Base-by-base conservation (phyloP, 2,113 vertebrate genomes). In the Danionella cerebrum region DNA sequence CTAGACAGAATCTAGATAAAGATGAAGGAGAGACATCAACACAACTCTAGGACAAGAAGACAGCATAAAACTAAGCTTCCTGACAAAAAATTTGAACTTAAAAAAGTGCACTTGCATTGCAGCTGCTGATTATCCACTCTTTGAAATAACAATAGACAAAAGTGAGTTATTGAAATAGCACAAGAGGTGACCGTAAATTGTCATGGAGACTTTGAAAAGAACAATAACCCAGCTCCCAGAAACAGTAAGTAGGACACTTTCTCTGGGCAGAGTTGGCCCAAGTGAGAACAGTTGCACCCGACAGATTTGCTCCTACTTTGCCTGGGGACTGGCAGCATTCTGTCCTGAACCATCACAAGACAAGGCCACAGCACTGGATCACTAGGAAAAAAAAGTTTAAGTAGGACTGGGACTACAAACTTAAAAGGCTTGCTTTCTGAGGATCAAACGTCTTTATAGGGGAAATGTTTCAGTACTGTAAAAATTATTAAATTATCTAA, bases 281-380 rank as follows among this genome's bases (percentile, higher is more conserved):
- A 81, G 79, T 81, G 82, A 79, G 76, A 88, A 87, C 86, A 89
- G 84, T 89, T 86, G 87, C 84, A 86, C 84, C 81, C 70, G 84
- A 89, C 87, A 89, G 85, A 88, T 89, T 89, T 87, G 86, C 83
- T 84, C 87, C 84, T 72, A 80, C 82, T 84, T 88, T 80, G 87
- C 87, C 87, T 78, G 72, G 80, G 87, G 87, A 82, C 82, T 79
- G 80, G 72, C 82, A 84, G 83, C 77, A 65, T 80, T 85, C 75
- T 65, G 76, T 78, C 76, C 78, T 76, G 73, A 77, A 72, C 70
- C 79, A 77, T 67, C 41, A 31, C 73, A 84, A 42, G 70, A 71
- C 75, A 71, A 70, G 67, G 80, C 73, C 74, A 85, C 65, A 67
- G 74, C 74, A 85, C 71, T 69, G 73, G 21, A 70, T 27, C 29